Percentiles rank a stretch among this genome's conserved stretches.
phyloP scores from a whole-genome alignment of 2,888 invertebrate species.

The Stictocephala bisonia region DNA sequence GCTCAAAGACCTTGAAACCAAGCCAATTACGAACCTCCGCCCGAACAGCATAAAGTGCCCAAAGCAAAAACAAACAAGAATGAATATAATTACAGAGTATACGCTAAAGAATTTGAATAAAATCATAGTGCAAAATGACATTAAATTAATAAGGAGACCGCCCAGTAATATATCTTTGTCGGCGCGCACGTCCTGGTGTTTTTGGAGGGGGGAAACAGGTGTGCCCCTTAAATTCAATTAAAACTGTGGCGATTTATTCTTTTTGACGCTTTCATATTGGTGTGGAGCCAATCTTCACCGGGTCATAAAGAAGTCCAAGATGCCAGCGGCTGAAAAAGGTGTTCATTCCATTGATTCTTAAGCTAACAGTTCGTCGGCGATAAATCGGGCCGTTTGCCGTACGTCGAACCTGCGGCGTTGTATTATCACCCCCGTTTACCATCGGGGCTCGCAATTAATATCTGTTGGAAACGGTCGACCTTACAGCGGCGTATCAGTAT shows the following conservation, averaged over 20 bases:
- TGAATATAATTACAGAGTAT: conserved; percentile 25
- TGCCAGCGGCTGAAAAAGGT: background rate
- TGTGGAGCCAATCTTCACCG: conserved; percentile 21
- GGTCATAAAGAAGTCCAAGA: background rate
- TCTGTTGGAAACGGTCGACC: conserved; percentile 18
- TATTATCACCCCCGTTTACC: conserved; percentile 26
- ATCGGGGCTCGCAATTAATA: conserved; percentile 26
- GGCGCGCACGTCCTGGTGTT: background rate
- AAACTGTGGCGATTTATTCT: conserved; percentile 37
- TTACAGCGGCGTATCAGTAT: conserved; percentile 22
- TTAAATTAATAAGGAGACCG: conserved; percentile 34
- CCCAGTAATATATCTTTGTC: conserved; percentile 33
- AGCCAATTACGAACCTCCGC: conserved; percentile 22
- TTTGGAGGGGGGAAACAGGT: background rate
- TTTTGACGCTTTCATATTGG: conserved; percentile 32
- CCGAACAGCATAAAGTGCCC: conserved; percentile 6
- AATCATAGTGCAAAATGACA: conserved; percentile 42
- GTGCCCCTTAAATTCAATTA: conserved; percentile 42
- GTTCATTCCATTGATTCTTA: background rate
- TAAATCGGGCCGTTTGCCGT: conserved; percentile 15
- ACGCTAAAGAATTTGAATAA: conserved; percentile 42
- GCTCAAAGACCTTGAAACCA: conserved; percentile 33
- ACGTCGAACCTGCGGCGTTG: background rate
- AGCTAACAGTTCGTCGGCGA: conserved; percentile 10
- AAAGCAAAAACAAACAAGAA: conserved; percentile 18